phyloP scores from a whole-genome alignment of 2,888 invertebrate genomes.

The Prenolepis imparis region DNA sequence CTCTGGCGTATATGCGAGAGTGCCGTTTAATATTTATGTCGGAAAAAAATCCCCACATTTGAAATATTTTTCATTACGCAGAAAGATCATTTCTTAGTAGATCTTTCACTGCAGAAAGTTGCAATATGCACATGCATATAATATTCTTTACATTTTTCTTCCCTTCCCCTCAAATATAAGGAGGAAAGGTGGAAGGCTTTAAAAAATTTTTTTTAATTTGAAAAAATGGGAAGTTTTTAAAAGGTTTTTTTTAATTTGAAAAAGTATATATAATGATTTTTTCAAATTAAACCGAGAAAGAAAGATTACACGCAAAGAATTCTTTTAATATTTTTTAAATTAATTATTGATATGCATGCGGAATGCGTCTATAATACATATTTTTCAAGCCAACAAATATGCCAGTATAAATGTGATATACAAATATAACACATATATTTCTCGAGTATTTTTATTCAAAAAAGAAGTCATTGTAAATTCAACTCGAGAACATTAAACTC shows the following conservation, averaged over 20 bases:
- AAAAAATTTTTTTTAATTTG: too few relatives aligned
- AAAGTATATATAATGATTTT: too few relatives aligned
- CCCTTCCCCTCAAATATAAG: not conserved
- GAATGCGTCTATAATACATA: not conserved
- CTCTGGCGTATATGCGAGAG: not conserved
- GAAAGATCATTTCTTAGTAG: not conserved
- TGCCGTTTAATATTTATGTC: slow-evolving; percentile 10
- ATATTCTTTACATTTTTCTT: not conserved
- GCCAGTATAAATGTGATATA: not conserved
- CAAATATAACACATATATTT: not conserved
- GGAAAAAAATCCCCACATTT: not conserved
- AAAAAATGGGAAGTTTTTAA: too few relatives aligned
- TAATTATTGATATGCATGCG: too few relatives aligned
- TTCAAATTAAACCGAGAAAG: too few relatives aligned
- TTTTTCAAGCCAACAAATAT: not conserved
- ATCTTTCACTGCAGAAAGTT: not conserved
- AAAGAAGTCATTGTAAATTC: not conserved
- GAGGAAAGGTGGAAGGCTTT: too few relatives aligned
- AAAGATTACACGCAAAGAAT: too few relatives aligned
- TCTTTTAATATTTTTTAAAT: too few relatives aligned
- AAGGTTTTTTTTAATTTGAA: too few relatives aligned
- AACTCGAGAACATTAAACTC: not conserved
- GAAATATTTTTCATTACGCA: not conserved
- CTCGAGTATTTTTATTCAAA: not conserved
- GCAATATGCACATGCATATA: not conserved